Evolutionary conservation across 2,797 vertebrate species (phyloP), one percentile per base, ranked within the genome.

Genomic region (Sebastes itinus): DNA sequence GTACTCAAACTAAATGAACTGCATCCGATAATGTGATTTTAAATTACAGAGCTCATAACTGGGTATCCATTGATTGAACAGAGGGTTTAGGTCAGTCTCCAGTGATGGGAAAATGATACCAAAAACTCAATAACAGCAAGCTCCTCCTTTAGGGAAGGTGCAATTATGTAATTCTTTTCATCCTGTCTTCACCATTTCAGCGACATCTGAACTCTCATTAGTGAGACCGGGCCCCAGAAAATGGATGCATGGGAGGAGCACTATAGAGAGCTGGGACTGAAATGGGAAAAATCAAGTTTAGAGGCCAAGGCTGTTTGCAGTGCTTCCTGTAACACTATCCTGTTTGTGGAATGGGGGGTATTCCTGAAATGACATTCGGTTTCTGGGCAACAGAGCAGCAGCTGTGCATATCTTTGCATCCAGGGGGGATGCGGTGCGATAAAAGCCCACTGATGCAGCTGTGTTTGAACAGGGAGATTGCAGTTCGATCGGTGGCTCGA

Each of bases 321-420:
- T 69, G 75, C 87, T 91, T 93, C 93, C 88, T 92, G 93, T 92
- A 94, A 95, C 88, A 82, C 86, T 87, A 92, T 91, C 91, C 84
- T 77, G 75, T 91, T 89, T 90, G 88, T 91, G 83, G 92, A 94
- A 89, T 86, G 67, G 87, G 84, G 85, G 88, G 87, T 92, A 88
- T 90, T 93, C 89, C 88, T 90, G 92, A 90, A 88, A 93, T 93
- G 92, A 88, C 94, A 93, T 91, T 92, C 83, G 30, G 95, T 96
- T 95, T 95, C 95, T 93, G 93, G 94, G 96, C 94, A 95, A 96
- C 94, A 66, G 91, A 86, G 92, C 91, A 81, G 94, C 95, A 95
- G 95, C 95, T 95, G 95, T 93, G 93, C 94, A 92, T 94, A 90
- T 95, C 94, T 95, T 91, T 88, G 92, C 93, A 85, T 84, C 89